phyloP scores from a whole-genome alignment of 1,140 invertebrate species.

The Eurosta solidaginis region DNA sequence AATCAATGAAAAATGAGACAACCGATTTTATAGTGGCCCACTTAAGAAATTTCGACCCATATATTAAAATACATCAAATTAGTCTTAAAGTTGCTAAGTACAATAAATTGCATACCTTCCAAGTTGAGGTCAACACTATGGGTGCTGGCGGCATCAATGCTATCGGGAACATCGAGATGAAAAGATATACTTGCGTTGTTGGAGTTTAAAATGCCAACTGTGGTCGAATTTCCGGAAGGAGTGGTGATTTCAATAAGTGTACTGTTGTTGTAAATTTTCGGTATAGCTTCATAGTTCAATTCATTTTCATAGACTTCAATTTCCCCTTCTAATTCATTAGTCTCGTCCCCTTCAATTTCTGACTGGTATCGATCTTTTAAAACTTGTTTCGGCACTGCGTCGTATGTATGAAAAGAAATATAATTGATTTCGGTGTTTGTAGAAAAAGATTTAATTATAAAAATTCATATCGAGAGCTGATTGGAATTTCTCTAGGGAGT shows the following conservation, averaged over 20 bases:
- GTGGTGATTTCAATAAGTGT: constrained; percentile 35
- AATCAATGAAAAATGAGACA: no score
- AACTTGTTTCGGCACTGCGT: constrained; percentile 75
- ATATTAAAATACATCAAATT: no score
- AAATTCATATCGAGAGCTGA: no score
- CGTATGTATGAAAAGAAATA: not conserved
- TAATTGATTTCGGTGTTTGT: no score
- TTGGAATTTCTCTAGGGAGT: no score
- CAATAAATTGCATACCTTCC: constrained; percentile 44
- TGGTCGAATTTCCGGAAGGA: not conserved
- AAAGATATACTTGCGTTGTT: constrained; percentile 41
- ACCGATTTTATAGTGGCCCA: no score
- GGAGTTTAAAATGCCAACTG: not conserved
- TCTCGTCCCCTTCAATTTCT: constrained; percentile 73
- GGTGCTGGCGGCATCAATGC: constrained; percentile 54
- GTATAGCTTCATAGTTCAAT: constrained; percentile 57
- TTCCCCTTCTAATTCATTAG: constrained; percentile 61
- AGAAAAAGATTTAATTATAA: no score
- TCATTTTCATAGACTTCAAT: constrained; percentile 61
- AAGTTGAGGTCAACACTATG: constrained; percentile 52
- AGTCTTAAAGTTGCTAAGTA: no score
- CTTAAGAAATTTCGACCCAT: no score
- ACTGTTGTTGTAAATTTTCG: constrained; percentile 52
- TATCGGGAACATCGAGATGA: constrained; percentile 40
- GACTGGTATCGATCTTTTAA: constrained; percentile 78